phyloP scores from a whole-genome alignment of 2,888 invertebrate genomes.

The Campaea margaritaria region DNA sequence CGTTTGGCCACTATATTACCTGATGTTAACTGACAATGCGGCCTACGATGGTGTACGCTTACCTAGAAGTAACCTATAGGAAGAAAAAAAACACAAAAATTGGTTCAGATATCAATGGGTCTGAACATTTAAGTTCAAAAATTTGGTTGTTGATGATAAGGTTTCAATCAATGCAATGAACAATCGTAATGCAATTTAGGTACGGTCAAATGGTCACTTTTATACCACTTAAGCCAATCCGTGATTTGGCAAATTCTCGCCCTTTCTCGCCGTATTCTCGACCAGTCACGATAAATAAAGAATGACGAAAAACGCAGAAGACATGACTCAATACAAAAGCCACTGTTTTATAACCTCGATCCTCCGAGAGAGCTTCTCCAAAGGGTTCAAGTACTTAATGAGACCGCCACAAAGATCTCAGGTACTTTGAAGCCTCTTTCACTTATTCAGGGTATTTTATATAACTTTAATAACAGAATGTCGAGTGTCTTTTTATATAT shows the following conservation, averaged over 20 bases:
- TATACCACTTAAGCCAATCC: not conserved
- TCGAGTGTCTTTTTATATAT: slow-evolving; percentile 30
- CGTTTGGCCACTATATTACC: too few species aligned
- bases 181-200: too few species aligned
- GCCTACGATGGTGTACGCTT: too few species aligned
- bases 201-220: not conserved
- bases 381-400: slow-evolving; percentile 73
- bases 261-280: slow-evolving; percentile 19
- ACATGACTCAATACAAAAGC: slow-evolving; percentile 35
- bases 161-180: too few species aligned
- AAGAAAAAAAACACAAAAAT: too few species aligned
- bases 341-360: slow-evolving; percentile 36
- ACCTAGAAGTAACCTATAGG: too few species aligned
- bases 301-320: slow-evolving; percentile 25
- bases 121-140: too few species aligned
- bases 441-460: slow-evolving; percentile 34
- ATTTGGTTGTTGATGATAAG: too few species aligned
- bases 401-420: slow-evolving; percentile 54
- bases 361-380: slow-evolving; percentile 37
- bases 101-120: too few species aligned
- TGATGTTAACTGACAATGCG: too few species aligned
- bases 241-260: slow-evolving; percentile 19
- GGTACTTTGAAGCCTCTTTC: slow-evolving; percentile 31
- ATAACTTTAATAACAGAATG: slow-evolving; percentile 35
- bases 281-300: slow-evolving; percentile 41